Evolutionary conservation across 1,140 invertebrate species (phyloP).

Genomic region (Samia ricini): DNA sequence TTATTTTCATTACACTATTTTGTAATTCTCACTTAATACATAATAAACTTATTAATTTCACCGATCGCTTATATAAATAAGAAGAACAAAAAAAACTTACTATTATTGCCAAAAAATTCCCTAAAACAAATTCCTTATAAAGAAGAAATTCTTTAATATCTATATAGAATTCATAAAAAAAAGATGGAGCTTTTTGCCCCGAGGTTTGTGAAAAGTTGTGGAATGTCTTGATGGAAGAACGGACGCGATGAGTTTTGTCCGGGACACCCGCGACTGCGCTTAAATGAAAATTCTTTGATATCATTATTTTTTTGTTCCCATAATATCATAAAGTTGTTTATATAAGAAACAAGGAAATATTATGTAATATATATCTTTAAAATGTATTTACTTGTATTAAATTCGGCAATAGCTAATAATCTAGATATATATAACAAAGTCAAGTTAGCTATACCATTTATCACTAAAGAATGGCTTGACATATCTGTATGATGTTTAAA

Average conservation of each 20-base stretch:
- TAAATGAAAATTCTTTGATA: constrained; percentile 63
- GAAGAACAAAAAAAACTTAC: neutral
- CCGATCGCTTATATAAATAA: neutral
- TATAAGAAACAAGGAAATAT: neutral
- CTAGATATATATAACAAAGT: too few relatives aligned
- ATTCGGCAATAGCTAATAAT: too few relatives aligned
- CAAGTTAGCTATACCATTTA: too few relatives aligned
- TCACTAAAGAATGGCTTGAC: too few relatives aligned
- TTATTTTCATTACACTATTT: too few relatives aligned
- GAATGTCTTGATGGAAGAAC: constrained; percentile 53
- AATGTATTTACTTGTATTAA: too few relatives aligned
- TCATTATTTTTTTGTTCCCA: constrained; percentile 52
- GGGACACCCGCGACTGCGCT: constrained; percentile 37
- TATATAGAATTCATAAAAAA: constrained; percentile 23
- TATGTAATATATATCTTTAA: neutral
- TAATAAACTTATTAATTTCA: too few relatives aligned
- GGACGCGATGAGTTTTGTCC: constrained; percentile 34
- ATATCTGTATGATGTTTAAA: too few relatives aligned
- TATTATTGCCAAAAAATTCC: neutral
- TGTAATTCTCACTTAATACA: too few relatives aligned
- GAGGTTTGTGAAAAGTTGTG: constrained; percentile 44
- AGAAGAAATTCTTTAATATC: constrained; percentile 4
- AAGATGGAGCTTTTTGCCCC: constrained; percentile 35
- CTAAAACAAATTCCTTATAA: neutral
- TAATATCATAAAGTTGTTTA: constrained; percentile 13